phyloP scores from a whole-genome alignment of 1,140 invertebrate genomes.

The Hyphantria cunea region DNA sequence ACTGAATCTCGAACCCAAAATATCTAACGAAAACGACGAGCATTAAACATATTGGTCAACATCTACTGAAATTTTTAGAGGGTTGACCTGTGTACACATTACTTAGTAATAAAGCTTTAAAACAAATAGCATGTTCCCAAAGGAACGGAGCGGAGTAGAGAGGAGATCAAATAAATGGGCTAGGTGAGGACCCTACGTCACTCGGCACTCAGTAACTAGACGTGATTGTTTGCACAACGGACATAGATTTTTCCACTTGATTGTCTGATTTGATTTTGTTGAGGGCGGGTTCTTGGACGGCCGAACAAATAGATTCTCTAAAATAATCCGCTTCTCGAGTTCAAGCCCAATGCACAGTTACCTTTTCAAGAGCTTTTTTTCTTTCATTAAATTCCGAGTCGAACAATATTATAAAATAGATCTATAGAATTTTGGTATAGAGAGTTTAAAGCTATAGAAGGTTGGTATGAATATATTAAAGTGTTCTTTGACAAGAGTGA shows the following conservation, averaged over 20 bases:
- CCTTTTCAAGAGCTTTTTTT: slow-evolving; percentile 10
- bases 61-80: slow-evolving; percentile 65
- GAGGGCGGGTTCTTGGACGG: slow-evolving; percentile 59
- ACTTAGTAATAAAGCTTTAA: slow-evolving; percentile 81
- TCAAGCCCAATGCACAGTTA: slow-evolving; percentile 5
- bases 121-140: slow-evolving; percentile 70
- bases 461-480: too few species aligned
- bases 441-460: too few species aligned
- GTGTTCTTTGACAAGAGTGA: too few species aligned
- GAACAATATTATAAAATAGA: too few species aligned
- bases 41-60: slow-evolving; percentile 75
- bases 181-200: slow-evolving; percentile 68
- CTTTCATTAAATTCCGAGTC: slow-evolving; percentile 1
- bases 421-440: too few species aligned
- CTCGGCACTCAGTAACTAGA: slow-evolving; percentile 66
- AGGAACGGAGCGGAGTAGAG: slow-evolving; percentile 54
- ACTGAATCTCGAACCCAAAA: slow-evolving; percentile 15
- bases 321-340: slow-evolving; percentile 25
- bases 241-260: slow-evolving; percentile 80
- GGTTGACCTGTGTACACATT: slow-evolving; percentile 80
- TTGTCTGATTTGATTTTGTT: slow-evolving; percentile 79
- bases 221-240: slow-evolving; percentile 76
- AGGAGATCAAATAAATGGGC: slow-evolving; percentile 66
- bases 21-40: slow-evolving; percentile 28
- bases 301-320: slow-evolving; percentile 44